These are phyloP conservation scores for Erebia palarica DNA, from an alignment of 2,888 invertebrate genomes.

Conservation along the genomic window DNA sequence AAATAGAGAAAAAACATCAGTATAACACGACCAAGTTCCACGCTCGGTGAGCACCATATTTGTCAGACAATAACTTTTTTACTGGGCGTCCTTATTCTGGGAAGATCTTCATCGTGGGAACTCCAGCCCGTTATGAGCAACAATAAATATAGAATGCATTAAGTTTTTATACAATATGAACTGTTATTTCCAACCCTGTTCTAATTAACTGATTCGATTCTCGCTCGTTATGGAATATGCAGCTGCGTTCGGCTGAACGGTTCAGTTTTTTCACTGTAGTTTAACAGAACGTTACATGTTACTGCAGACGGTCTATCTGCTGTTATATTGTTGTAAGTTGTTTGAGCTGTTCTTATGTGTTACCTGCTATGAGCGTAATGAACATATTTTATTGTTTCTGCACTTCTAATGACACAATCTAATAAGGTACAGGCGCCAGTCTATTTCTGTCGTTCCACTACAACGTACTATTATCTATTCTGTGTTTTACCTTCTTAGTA, in stretches of 20 bases:
- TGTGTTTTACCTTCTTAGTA: too few species aligned
- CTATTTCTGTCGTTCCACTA: not conserved
- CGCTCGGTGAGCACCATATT: slow-evolving; percentile 29
- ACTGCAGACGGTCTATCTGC: slow-evolving; percentile 23
- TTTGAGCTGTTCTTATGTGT: not conserved
- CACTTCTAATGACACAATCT: not conserved
- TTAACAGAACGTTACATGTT: not conserved
- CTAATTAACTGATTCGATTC: slow-evolving; percentile 39
- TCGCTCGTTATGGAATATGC: slow-evolving; percentile 35
- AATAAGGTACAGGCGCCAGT: not conserved
- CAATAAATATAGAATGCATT: slow-evolving; percentile 27
- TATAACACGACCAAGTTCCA: slow-evolving; percentile 23
- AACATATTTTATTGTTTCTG: not conserved
- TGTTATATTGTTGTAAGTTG: slow-evolving; percentile 14
- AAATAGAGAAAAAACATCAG: slow-evolving; percentile 18
- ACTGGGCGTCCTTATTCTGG: slow-evolving; percentile 33
- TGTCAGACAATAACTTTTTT: slow-evolving; percentile 37
- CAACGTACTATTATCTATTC: too few species aligned
- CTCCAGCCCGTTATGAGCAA: slow-evolving; percentile 34
- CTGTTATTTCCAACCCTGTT: slow-evolving; percentile 42
- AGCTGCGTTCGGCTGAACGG: slow-evolving; percentile 27
- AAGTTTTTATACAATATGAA: slow-evolving; percentile 28
- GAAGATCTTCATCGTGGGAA: slow-evolving; percentile 41
- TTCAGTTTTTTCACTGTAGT: slow-evolving; percentile 30
- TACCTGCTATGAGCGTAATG: not conserved